These are phyloP conservation scores for Anguilla megastoma DNA, from an alignment of 2,797 vertebrate genomes.

Conservation along the genomic window DNA sequence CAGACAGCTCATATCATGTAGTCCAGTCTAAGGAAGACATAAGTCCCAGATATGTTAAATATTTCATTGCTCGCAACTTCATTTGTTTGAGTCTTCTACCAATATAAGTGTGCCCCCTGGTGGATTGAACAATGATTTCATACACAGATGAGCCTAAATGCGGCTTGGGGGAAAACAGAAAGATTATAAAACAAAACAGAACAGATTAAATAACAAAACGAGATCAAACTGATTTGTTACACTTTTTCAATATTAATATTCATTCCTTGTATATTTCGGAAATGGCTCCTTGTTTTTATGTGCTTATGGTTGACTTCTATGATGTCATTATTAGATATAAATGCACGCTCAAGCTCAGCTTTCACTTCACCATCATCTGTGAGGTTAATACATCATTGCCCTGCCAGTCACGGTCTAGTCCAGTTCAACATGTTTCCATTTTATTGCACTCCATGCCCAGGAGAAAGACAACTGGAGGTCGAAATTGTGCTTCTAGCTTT, in stretches of 20 bases:
- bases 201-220: neutral
- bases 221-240: no score
- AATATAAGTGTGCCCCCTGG: slow-evolving; percentile 2
- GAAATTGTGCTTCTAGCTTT: neutral
- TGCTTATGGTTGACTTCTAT: no score
- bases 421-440: neutral
- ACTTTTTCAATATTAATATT: neutral
- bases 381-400: neutral
- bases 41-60: slow-evolving; percentile 30
- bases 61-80: slow-evolving; percentile 37
- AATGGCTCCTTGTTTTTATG: no score
- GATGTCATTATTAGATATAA: no score
- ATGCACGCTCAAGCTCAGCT: no score
- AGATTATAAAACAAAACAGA: neutral
- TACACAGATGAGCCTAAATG: neutral
- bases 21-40: slow-evolving; percentile 27
- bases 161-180: neutral
- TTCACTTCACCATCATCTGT: neutral
- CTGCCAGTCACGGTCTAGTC: neutral
- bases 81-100: neutral
- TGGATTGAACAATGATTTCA: slow-evolving; percentile 4
- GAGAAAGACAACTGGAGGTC: neutral
- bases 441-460: neutral
- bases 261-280: no score
- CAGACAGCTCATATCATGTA: slow-evolving; percentile 40